Evolutionary conservation across 2,797 vertebrate genomes (phyloP), one percentile per base, ranked within the genome.

Genomic region (Mormyrops boulengeri): DNA sequence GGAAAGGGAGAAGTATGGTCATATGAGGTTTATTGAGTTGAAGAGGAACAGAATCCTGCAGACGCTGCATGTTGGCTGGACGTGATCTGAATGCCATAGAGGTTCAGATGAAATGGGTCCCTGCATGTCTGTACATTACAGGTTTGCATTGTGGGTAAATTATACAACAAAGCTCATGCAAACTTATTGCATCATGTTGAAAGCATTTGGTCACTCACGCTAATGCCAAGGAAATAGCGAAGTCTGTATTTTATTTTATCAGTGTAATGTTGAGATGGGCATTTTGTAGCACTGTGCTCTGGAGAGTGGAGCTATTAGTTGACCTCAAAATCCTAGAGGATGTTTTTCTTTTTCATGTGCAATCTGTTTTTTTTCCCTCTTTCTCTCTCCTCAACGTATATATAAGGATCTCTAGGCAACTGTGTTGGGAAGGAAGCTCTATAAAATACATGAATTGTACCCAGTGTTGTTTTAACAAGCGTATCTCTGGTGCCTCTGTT

Each of bases 401-500:
- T 41, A 80, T 44, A 80, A 80, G 6, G 12, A 44, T 5, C 19
- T 9, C 41, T 3, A 9, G 73, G 73, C 38, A n/a, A 14, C 73
- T 44, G 41, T n/a, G 73, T n/a, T n/a, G 73, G 38, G 17, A 41
- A 22, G 77, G 41, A 19, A 44, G 77, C 41, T 44, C 17, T 82
- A 47, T 44, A 82, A 82, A 47, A 44, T 82, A 9, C 5, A 47
- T 82, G 41, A 82, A 82, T 82, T 47, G 77, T 44, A 82, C 77
- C 41, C 41, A n/a, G 17, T 47, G 77, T 19, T 44, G 77, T 82
- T 82, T 22, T 47, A 82, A 44, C 38, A 7, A 47, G 22, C 1
- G 8, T 52, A 66, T 87, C 57, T 3, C 38, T 3, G 77, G 22
- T 69, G 41, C 41, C 22, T 90, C 90, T 90, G 84, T 91, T 22